Percentiles rank a stretch among this genome's conserved stretches.
Evolutionary conservation across 1,140 invertebrate genomes (phyloP).

Genomic region (Aleiodes sp.): DNA sequence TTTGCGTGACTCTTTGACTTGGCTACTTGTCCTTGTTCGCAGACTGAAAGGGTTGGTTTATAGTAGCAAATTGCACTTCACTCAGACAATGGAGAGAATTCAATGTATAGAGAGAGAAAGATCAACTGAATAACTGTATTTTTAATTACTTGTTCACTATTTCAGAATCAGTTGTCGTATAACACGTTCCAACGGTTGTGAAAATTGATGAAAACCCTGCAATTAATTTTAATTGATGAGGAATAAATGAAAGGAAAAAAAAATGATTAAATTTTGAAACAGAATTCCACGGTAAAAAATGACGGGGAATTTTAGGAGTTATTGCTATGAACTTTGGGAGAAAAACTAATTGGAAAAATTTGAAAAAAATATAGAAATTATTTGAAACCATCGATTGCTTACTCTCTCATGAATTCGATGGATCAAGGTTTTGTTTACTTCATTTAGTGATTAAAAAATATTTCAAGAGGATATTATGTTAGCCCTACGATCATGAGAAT

Average conservation of each 20-base stretch:
- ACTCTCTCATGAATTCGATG: background rate
- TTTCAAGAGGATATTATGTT: too few relatives aligned
- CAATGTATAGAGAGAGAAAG: background rate
- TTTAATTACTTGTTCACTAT: too few relatives aligned
- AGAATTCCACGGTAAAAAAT: background rate
- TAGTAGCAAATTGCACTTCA: background rate
- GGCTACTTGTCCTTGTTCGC: background rate
- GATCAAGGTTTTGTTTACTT: too few relatives aligned
- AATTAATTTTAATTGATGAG: slow-evolving; percentile 30
- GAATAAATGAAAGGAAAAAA: background rate
- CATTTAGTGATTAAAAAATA: too few relatives aligned
- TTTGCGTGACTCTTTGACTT: slow-evolving; percentile 7
- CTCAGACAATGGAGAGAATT: background rate
- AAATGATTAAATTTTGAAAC: background rate
- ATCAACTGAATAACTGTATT: too few relatives aligned
- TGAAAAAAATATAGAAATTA: background rate
- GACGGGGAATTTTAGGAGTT: background rate
- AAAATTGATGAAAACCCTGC: slow-evolving; percentile 25
- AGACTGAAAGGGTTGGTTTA: background rate
- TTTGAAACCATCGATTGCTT: background rate
- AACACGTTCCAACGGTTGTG: background rate
- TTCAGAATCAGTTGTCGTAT: too few relatives aligned
- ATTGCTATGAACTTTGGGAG: background rate
- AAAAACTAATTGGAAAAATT: background rate
- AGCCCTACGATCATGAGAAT: too few relatives aligned